Evolutionary conservation across 2,888 invertebrate species (phyloP), one percentile per base, ranked within the genome.

Genomic region (Leptopterna dolabrata): DNA sequence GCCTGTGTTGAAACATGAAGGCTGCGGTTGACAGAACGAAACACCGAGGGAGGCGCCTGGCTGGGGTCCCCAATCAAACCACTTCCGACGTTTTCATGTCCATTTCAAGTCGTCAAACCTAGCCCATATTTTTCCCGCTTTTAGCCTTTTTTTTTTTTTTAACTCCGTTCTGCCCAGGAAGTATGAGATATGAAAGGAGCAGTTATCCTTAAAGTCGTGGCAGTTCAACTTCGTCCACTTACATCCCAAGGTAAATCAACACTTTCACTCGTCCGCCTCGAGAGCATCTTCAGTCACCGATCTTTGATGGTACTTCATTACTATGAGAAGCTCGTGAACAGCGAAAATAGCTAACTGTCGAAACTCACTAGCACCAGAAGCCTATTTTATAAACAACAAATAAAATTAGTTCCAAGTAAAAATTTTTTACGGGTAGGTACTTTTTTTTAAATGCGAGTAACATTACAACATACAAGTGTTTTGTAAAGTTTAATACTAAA

Each of bases 241-340:
- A 4, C 30, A 41, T 51, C 51, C 51, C 6, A 0, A n/a, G 51
- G 0, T 16, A 51, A 36, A 41, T 76, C 76, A 30, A 41, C 41
- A 76, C 76, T 76, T 76, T 76, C 76, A 76, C 76, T n/a, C 76
- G 41, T 76, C 76, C 41, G n/a, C 41, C 71, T 71, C 19, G 71
- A 11, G 71, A 19, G 71, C 19, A 71, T 19, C 71, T 27, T 71
- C 24, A 71, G 19, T 71, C 19, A 24, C 14, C 4, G 14, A 14
- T 27, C n/a, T 55, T 55, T 11, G 3, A 55, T 55, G 19, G 29
- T 6, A 4, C 71, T 36, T 36, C 36, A 36, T 36, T 7, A 36
- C 2, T 36, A 36, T 7, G 36, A 55, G 55, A n/a, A 55, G n/a
- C 55, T 16, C 55, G 55, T 19, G 55, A 36, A 36, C 36, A 36